phyloP scores from a whole-genome alignment of 2,113 vertebrate species.

The Campylorhamphus procurvoides region DNA sequence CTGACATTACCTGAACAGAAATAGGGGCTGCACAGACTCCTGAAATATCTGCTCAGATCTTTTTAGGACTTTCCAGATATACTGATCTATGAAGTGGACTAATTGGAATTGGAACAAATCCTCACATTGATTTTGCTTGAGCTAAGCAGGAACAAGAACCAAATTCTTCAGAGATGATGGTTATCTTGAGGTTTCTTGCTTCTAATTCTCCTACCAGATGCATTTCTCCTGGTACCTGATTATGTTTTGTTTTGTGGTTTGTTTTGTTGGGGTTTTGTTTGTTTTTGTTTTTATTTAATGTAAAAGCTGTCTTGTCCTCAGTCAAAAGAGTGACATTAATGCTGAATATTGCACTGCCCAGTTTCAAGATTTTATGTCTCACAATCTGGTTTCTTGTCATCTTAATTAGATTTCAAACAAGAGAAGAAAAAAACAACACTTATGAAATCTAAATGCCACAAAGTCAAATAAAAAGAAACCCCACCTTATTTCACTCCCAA shows the following conservation, averaged over 20 bases:
- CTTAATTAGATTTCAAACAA: not conserved
- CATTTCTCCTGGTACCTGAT: not conserved
- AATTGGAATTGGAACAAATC: conserved; percentile 14
- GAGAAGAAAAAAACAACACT: not conserved
- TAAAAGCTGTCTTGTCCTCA: not conserved
- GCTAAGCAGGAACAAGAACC: not conserved
- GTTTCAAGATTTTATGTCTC: not conserved
- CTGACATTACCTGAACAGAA: conserved; percentile 38
- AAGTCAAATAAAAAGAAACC: not conserved
- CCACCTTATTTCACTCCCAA: not conserved
- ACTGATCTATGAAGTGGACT: not conserved
- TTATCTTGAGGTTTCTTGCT: not conserved
- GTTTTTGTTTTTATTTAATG: not conserved
- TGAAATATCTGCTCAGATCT: not conserved
- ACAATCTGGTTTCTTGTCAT: not conserved
- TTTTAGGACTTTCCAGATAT: not conserved
- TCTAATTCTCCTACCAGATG: not conserved
- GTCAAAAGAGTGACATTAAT: not conserved
- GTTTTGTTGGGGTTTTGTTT: not conserved
- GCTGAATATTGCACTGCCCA: not conserved
- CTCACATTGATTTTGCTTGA: not conserved
- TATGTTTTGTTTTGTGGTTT: not conserved
- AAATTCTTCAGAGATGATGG: not conserved
- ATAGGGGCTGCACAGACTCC: not conserved
- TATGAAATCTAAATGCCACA: not conserved